Base-by-base conservation (phyloP, 2,113 vertebrate genomes). In the Ophthalmolycus amberensis region DNA sequence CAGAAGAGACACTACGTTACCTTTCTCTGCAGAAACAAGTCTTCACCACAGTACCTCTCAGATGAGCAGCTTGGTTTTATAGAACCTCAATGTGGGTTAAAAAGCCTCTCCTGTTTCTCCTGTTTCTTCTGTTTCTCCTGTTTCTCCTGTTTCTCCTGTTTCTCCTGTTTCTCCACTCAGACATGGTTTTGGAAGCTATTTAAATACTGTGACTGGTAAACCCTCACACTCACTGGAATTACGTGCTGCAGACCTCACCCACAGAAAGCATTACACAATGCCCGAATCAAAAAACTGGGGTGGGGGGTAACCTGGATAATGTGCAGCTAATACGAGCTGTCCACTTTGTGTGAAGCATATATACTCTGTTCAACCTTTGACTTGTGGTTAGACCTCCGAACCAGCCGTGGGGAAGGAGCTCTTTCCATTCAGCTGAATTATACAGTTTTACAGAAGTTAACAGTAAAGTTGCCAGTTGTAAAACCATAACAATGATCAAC, bases 21-120 rank as follows among this genome's bases (percentile, higher is more conserved):
- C 29, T 52, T n/a, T n/a, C 6, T 38, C 7, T 32, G 4, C 7
- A 10, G 50, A 75, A 74, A 64, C 4, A 22, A 12, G n/a, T 48
- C 65, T 79, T 48, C 64, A 25, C 56, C 34, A 11, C 18, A 73
- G 54, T 40, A 37, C 20, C 12, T 72, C 20, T 65, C 38, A 38
- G 63, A 1, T 46, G n/a, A 48, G 12, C 5, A 9, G 25, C 11
- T 7, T 29, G 20, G 20, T 18, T 32, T 5, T 15, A 15, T 40
- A 15, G 18, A 52, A 52, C 48, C 46, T 50, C 34, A 37, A 14
- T 6, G 22, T 44, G 46, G 20, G 9, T 46, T 16, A 8, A 42
- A 29, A 9, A 62, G 37, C 42, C n/a, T 52, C 29, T 34, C 34
- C 34, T 34, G 34, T 34, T 6, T 34, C 5, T 34, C 34, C 34